Conservation (phyloP, 2,113 vertebrate species). For the Ranitomeya imitator region DNA sequence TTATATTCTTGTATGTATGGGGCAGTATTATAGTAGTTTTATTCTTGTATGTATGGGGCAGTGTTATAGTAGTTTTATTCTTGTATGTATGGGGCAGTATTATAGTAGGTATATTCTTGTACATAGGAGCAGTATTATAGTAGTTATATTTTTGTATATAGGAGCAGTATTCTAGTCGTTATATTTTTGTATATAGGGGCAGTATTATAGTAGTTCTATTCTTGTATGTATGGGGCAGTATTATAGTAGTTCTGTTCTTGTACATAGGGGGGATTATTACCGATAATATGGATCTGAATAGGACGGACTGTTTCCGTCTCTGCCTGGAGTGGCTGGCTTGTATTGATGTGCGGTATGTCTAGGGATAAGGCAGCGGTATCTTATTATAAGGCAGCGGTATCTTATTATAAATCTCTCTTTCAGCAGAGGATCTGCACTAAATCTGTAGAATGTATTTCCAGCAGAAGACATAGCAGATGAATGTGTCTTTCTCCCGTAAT, state of each 20-base stretch:
- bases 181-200: neutral
- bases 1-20: neutral
- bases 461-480: neutral
- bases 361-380: neutral
- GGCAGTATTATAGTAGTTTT: neutral
- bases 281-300: neutral
- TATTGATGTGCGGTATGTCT: neutral
- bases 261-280: neutral
- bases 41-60: neutral
- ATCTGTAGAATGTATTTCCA: neutral
- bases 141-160: constrained; percentile 8
- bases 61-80: constrained; percentile 3
- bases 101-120: no score
- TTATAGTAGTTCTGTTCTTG: neutral
- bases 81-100: no score
- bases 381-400: neutral
- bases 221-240: neutral
- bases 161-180: neutral
- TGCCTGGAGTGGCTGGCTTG: neutral
- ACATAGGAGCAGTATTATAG: neutral
- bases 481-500: constrained; percentile 20
- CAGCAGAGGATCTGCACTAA: constrained; percentile 2
- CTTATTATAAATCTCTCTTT: neutral
- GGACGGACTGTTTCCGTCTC: neutral
- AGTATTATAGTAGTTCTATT: constrained; percentile 10